Evolutionary conservation across 1,140 invertebrate species (phyloP).

Genomic region (Marisa cornuarietis): DNA sequence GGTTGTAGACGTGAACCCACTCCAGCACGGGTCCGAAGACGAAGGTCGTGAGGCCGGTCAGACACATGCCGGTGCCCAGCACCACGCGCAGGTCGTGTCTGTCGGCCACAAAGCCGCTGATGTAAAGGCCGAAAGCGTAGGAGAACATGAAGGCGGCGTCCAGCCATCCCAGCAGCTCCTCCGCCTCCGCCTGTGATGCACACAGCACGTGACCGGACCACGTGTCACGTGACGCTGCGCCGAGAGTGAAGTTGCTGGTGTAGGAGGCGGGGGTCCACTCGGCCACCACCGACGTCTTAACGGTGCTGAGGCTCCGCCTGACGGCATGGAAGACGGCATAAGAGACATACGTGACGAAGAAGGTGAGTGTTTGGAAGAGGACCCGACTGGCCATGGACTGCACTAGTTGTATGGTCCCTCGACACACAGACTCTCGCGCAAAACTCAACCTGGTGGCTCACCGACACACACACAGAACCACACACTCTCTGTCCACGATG

Average conservation of each 20-base stretch:
- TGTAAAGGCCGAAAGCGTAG: slow-evolving; percentile 62
- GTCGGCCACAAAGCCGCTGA: slow-evolving; percentile 11
- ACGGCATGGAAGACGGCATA: slow-evolving; percentile 13
- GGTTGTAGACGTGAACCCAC: slow-evolving; percentile 66
- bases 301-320: slow-evolving; percentile 9
- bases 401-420: too few species aligned
- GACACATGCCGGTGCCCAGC: slow-evolving; percentile 5
- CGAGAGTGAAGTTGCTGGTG: neutral
- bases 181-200: slow-evolving; percentile 54
- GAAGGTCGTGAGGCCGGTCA: slow-evolving; percentile 52
- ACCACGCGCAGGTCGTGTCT: slow-evolving; percentile 7
- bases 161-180: slow-evolving; percentile 66
- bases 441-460: neutral
- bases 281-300: neutral
- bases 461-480: neutral
- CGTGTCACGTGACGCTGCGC: too few species aligned
- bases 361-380: neutral
- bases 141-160: slow-evolving; percentile 69
- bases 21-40: slow-evolving; percentile 68
- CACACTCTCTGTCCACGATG: neutral
- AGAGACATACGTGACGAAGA: slow-evolving; percentile 5
- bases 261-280: slow-evolving; percentile 9
- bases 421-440: slow-evolving; percentile 8
- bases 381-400: slow-evolving; percentile 9
- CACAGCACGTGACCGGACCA: slow-evolving; percentile 39